Evolutionary conservation across 64 coral and sea anemone genomes (phyloP), one percentile per base, ranked within the genome.

Genomic region (Hydrozoanthus tunicans): DNA sequence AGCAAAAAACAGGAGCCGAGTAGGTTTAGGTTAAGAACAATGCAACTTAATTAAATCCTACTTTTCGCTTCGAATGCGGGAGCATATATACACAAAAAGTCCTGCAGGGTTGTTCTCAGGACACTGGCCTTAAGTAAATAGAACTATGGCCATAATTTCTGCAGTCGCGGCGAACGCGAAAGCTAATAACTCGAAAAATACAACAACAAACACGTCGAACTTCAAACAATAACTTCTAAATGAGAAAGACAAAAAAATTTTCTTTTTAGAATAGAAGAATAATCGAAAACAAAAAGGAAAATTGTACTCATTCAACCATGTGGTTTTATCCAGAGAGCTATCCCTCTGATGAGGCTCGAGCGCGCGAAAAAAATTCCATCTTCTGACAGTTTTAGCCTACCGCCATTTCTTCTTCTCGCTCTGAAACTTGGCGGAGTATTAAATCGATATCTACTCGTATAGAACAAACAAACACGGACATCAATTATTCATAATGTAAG

Each of bases 31-130:
- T 71, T 71, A 24, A 71, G 26, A 71, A 71, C 7, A 71, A 71
- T 71, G 26, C 68, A 71, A 25, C 68, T 71, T 17, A 71, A 71
- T 71, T 32, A 71, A 71, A 71, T 71, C 20, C 23, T 71, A 71
- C 68, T 71, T 25, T 71, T 71, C 68, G 68, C 68, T 71, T 71
- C 68, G 68, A 71, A 71, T 71, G 68, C 68, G 68, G 68, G 68
- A 71, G 68, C 26, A 24, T 73, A 73, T 6, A 73, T 73, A 27
- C 70, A 73, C 32, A 73, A 27, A 8, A 26, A 73, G 23, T 32
- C 32, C 70, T 73, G 1, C 23, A 71, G 68, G 68, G 70, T 51
- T 73, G 70, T 73, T 73, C 70, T 32, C 24, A 9, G 24, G 24
- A 73, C 11, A 32, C 24, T 32, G 70, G 7, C 70, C 7, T 26